A percentile compares a stretch with the other conserved stretches of the same genome.
These are phyloP conservation scores for Mirza zaza DNA, from an alignment of 2,113 vertebrate species.

Conservation along the genomic window DNA sequence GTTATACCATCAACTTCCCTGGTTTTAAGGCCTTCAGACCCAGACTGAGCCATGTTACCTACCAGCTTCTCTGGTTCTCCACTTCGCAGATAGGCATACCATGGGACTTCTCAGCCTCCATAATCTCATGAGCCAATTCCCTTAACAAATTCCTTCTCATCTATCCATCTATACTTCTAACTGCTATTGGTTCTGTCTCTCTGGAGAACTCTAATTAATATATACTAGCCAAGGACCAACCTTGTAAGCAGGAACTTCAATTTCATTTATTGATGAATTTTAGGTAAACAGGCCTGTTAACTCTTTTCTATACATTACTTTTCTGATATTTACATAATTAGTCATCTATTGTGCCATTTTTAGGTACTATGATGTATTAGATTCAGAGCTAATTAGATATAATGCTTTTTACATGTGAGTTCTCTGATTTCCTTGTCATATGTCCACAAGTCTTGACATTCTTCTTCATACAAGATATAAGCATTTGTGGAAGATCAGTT, in stretches of 20 bases:
- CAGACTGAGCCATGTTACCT: not conserved
- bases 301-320: not conserved
- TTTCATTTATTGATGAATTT: not conserved
- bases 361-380: not conserved
- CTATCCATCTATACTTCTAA: not conserved
- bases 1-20: not conserved
- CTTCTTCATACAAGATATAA: not conserved
- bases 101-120: not conserved
- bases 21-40: not conserved
- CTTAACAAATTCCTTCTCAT: not conserved
- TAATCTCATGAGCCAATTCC: not conserved
- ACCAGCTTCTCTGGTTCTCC: not conserved
- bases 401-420: not conserved
- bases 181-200: not conserved
- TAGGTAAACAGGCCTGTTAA: not conserved
- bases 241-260: not conserved
- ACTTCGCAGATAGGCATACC: not conserved
- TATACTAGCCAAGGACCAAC: not conserved
- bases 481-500: not conserved
- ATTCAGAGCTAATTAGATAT: not conserved
- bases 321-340: not conserved
- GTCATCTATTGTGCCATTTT: not conserved
- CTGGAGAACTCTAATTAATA: not conserved
- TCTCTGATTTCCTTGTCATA: not conserved
- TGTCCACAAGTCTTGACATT: not conserved